These are phyloP conservation scores for Eciton burchellii DNA, from an alignment of 1,140 invertebrate species.

Conservation along the genomic window DNA sequence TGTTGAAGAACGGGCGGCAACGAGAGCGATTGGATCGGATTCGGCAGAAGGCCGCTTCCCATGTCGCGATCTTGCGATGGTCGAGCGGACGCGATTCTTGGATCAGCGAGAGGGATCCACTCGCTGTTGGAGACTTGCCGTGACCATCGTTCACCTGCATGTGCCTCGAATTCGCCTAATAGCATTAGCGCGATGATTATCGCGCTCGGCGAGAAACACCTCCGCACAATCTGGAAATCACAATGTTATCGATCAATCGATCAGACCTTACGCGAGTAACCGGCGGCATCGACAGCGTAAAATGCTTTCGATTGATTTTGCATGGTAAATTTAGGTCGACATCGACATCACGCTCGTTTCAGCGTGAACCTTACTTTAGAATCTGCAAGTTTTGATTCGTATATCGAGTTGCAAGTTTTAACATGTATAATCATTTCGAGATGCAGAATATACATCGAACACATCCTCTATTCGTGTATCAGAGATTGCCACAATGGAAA, in stretches of 20 bases:
- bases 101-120: conserved; percentile 82
- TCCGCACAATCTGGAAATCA: conserved; percentile 77
- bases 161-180: conserved; percentile 46
- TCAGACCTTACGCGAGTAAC: conserved; percentile 29
- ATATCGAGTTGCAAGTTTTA: not conserved
- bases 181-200: conserved; percentile 68
- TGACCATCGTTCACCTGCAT: conserved; percentile 81
- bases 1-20: conserved; percentile 81
- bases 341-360: conserved; percentile 22
- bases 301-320: conserved; percentile 40
- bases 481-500: not conserved
- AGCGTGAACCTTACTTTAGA: not conserved
- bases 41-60: not conserved
- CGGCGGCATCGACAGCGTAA: conserved; percentile 18
- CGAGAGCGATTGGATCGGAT: conserved; percentile 68
- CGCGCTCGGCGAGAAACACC: conserved; percentile 66
- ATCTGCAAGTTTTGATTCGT: no score
- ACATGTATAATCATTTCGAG: not conserved
- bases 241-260: conserved; percentile 36
- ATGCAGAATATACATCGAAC: no score
- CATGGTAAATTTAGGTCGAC: conserved; percentile 15
- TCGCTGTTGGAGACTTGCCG: conserved; percentile 83
- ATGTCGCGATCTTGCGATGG: conserved; percentile 35
- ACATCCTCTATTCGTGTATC: not conserved
- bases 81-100: conserved; percentile 70